Conservation (phyloP, 2,797 vertebrate species). For the Lepus oiostolus region DNA sequence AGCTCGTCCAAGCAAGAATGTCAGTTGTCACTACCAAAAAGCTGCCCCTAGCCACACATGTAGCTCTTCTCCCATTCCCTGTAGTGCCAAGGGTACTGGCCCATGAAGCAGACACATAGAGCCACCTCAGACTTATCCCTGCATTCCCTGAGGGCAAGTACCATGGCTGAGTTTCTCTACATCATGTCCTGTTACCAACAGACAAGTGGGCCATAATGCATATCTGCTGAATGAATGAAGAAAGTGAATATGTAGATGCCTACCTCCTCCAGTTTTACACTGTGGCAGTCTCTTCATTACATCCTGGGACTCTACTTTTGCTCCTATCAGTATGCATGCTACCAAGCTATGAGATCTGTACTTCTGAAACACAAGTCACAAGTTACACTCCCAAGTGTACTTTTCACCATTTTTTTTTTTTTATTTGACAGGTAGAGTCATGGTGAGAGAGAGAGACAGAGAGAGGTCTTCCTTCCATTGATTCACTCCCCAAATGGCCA, state of each 20-base stretch:
- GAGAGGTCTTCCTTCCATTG: too few species aligned
- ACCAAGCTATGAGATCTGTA: background rate
- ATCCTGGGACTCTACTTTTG: background rate
- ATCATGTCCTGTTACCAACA: background rate
- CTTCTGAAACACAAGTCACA: background rate
- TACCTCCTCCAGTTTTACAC: background rate
- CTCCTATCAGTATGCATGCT: background rate
- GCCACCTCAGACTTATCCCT: background rate
- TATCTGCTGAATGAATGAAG: background rate
- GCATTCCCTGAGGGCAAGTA: background rate
- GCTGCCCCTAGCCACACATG: rapidly evolving
- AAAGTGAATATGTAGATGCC: rapidly evolving
- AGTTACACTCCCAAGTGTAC: background rate
- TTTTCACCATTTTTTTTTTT: background rate
- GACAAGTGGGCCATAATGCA: background rate
- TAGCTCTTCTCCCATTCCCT: background rate
- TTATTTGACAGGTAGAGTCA: too few species aligned
- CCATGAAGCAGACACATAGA: background rate
- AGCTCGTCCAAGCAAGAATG: background rate
- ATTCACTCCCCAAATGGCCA: too few species aligned
- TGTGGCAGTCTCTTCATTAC: background rate
- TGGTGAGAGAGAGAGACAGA: too few species aligned
- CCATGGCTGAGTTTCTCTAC: background rate
- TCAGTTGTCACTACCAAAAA: too few species aligned
- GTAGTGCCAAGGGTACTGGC: rapidly evolving